These are phyloP conservation scores for Trachymyrmex septentrionalis DNA, from an alignment of 1,140 invertebrate genomes.

Conservation along the genomic window DNA sequence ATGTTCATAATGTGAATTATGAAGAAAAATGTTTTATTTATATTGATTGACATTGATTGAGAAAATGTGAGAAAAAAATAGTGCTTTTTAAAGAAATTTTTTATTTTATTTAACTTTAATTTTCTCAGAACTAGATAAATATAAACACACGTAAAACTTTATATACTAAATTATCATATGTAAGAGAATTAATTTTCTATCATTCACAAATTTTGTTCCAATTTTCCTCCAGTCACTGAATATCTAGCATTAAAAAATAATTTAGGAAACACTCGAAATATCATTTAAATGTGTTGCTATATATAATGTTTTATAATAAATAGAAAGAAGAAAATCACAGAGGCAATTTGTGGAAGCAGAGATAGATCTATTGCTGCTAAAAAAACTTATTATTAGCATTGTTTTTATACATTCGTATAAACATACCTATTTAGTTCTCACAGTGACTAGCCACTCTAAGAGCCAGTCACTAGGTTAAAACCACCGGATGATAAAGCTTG, in stretches of 20 bases:
- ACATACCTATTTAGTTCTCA: conserved; percentile 54
- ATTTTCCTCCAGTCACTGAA: neutral
- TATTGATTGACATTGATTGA: neutral
- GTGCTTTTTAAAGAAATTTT: neutral
- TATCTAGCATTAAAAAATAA: neutral
- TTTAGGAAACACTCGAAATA: neutral
- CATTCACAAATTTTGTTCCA: neutral
- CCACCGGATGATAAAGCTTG: conserved; percentile 78
- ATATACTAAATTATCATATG: neutral
- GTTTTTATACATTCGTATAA: conserved; percentile 51
- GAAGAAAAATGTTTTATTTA: neutral
- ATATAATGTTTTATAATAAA: neutral
- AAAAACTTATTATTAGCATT: conserved; percentile 28
- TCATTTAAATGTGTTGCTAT: neutral
- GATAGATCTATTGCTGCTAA: neutral
- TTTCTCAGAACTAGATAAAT: neutral
- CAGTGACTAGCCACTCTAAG: conserved; percentile 72
- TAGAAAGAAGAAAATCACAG: neutral
- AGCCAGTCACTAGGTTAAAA: conserved; percentile 68
- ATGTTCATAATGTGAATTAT: neutral
- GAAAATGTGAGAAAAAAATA: neutral
- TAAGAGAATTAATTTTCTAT: neutral
- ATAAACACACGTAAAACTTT: neutral
- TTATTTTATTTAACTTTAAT: neutral
- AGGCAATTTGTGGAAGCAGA: neutral